Evolutionary conservation across 2,888 invertebrate genomes (phyloP).

Genomic region (Brassicogethes aeneus): DNA sequence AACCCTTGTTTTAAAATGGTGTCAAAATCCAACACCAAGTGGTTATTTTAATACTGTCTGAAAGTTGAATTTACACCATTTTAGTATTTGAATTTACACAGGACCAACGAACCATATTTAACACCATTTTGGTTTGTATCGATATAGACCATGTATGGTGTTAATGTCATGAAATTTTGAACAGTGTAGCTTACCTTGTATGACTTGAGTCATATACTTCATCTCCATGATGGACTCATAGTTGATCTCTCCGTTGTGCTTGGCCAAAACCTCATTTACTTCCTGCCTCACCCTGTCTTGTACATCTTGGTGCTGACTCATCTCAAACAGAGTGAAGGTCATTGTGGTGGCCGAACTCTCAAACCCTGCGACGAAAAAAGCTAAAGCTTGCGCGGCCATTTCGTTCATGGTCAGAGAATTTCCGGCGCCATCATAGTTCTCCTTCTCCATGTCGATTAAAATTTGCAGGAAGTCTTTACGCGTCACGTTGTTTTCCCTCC

Average conservation of each 20-base stretch:
- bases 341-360: slow-evolving; percentile 17
- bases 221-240: slow-evolving; percentile 15
- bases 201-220: slow-evolving; percentile 13
- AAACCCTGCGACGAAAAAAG: slow-evolving; percentile 17
- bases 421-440: slow-evolving; percentile 8
- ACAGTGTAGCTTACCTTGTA: slow-evolving; percentile 12
- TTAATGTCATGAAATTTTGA: too few species aligned
- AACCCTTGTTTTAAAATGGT: too few species aligned
- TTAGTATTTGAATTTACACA: too few species aligned
- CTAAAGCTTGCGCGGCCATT: slow-evolving; percentile 14
- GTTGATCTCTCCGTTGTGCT: slow-evolving; percentile 10
- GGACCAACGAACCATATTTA: too few species aligned
- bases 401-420: slow-evolving; percentile 10
- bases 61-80: too few species aligned
- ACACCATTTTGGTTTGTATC: too few species aligned
- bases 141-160: too few species aligned
- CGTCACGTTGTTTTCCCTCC: slow-evolving; percentile 39
- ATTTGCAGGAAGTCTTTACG: slow-evolving; percentile 49
- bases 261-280: slow-evolving; percentile 9
- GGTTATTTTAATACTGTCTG: too few species aligned
- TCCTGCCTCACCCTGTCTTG: slow-evolving; percentile 13
- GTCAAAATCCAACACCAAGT: too few species aligned
- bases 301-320: slow-evolving; percentile 12
- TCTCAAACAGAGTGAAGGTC: slow-evolving; percentile 15
- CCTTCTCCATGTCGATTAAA: slow-evolving; percentile 35